A percentile compares a stretch with the other conserved stretches of the same genome.
These are phyloP conservation scores for Unio pictorum DNA, from an alignment of 2,888 invertebrate species.

Conservation along the genomic window DNA sequence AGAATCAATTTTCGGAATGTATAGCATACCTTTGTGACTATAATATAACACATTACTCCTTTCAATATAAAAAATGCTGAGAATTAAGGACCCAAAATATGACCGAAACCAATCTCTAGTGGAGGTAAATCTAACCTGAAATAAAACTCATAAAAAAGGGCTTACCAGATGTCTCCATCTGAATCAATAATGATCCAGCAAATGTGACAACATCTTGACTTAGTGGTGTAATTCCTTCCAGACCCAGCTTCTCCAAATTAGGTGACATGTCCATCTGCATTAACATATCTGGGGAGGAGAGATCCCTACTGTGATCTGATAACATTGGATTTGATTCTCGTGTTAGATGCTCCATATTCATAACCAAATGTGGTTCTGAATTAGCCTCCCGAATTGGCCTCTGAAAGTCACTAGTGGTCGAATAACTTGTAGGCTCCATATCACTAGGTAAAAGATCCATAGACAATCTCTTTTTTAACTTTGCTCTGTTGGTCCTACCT, in stretches of 20 bases:
- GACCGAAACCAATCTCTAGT: no score
- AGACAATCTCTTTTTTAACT: constrained; percentile 60
- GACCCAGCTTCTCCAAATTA: constrained; percentile 3
- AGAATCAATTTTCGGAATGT: no score
- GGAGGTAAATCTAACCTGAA: constrained; percentile 5
- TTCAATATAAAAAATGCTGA: no score
- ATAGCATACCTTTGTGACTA: no score
- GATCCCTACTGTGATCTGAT: constrained; percentile 31
- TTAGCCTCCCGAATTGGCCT: constrained; percentile 53
- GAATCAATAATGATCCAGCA: constrained; percentile 23
- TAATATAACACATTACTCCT: no score
- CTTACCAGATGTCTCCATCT: constrained; percentile 59
- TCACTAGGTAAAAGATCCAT: constrained; percentile 53
- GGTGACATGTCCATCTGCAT: constrained; percentile 45
- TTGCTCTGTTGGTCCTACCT: constrained; percentile 12
- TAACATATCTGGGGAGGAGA: constrained; percentile 55
- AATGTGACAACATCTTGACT: constrained; percentile 3
- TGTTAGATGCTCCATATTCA: constrained; percentile 38
- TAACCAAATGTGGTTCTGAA: constrained; percentile 62
- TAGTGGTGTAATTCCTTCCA: background rate
- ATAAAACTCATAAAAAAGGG: constrained; percentile 4
- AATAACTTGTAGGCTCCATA: constrained; percentile 32
- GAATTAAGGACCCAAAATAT: no score
- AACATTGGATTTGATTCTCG: constrained; percentile 53
- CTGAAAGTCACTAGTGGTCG: constrained; percentile 32